phyloP scores from a whole-genome alignment of 1,140 invertebrate genomes.

The Drosophila nigromelanica region DNA sequence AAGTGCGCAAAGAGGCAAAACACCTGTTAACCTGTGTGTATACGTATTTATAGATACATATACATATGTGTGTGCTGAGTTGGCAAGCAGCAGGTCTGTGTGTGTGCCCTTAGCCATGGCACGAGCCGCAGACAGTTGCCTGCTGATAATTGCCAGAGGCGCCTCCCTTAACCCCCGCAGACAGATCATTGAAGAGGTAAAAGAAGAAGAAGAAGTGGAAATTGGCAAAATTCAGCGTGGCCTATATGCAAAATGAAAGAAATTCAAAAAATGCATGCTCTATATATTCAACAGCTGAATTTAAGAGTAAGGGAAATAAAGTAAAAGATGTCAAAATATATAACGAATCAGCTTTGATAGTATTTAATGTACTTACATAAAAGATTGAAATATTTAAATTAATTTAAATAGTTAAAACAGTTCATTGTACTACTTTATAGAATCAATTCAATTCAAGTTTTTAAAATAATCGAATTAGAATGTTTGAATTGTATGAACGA shows the following conservation, averaged over 20 bases:
- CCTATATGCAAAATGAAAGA: constrained; percentile 45
- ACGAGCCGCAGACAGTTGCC: constrained; percentile 30
- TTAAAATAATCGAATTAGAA: no score
- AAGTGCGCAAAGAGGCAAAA: constrained; percentile 65
- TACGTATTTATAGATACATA: neutral
- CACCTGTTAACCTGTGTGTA: constrained; percentile 65
- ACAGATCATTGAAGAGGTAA: neutral
- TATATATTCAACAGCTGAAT: constrained; percentile 13
- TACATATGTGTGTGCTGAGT: constrained; percentile 14
- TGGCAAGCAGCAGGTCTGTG: constrained; percentile 37
- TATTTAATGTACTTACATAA: no score
- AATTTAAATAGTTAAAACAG: no score
- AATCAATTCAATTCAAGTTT: no score
- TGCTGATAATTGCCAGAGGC: constrained; percentile 19
- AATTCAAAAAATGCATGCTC: constrained; percentile 33
- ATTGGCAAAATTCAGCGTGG: constrained; percentile 45
- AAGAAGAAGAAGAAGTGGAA: constrained; percentile 15
- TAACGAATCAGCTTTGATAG: no score
- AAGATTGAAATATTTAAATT: no score
- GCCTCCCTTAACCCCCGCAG: neutral
- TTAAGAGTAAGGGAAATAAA: neutral
- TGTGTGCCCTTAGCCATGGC: constrained; percentile 34
- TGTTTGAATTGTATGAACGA: no score
- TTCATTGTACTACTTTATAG: no score
- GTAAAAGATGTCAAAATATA: neutral